Base-by-base conservation (phyloP, 2,113 vertebrate genomes). In the Platichthys flesus region DNA sequence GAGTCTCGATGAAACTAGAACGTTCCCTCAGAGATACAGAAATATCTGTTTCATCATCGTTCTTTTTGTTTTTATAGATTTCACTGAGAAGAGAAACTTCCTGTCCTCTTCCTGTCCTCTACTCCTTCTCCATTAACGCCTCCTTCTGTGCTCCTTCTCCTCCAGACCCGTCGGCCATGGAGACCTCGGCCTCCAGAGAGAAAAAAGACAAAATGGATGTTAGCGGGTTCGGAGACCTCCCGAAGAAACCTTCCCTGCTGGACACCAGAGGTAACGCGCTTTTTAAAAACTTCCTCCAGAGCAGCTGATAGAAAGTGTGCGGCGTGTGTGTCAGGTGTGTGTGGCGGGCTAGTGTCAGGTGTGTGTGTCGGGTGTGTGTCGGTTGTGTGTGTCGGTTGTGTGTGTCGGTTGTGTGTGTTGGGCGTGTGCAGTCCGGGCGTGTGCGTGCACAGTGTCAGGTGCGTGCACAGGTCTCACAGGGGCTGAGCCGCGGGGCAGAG, bases 141-240 rank as follows among this genome's bases (percentile, higher is more conserved):
- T 70, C 40, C 6, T 47, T 35, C 45, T 78, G 20, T 76, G 20
- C 57, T 31, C 45, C 45, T 47, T 6, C 31, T 16, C 91, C 76
- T 82, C 81, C 91, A 90, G 58, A 93, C 92, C 21, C 63, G 13
- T 16, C 82, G 93, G 89, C 91, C 83, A 99, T 98, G 97, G 96
- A 98, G 92, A 95, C 90, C 15, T 92, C 96, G 5, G 76, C 93
- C 62, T 54, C 88, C 3, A 42, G 40, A 13, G 95, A 96, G 79
- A 97, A 96, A 85, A 97, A 95, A 75, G 96, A 97, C 54, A 88
- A 94, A 91, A 93, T 97, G 94, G 97, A 97, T 58, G 92, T 91
- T 4, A 92, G 89, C 69, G 79, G 91, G 51, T 97, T 98, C 89
- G 82, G 89, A 0, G 95, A 96, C 64, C 86, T 95, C 0, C 93